A percentile compares a stretch with the other conserved stretches of the same genome.
These are phyloP conservation scores for Phaethon lepturus DNA, from an alignment of 2,113 vertebrate genomes.

Conservation along the genomic window DNA sequence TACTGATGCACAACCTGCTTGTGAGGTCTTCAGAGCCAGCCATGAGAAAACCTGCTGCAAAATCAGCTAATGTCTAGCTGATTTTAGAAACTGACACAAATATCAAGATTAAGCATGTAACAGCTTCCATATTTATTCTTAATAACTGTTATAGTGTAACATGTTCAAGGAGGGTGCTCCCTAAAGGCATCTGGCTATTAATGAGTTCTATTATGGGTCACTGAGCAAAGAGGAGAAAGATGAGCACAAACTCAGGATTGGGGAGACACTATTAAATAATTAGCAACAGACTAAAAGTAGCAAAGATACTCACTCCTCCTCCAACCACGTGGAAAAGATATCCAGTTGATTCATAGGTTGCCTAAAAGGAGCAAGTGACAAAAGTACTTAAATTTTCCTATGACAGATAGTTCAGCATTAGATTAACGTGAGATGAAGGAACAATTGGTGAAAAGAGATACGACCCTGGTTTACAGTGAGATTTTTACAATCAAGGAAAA, in stretches of 20 bases:
- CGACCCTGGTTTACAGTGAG: neutral
- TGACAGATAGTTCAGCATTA: neutral
- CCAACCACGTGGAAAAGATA: neutral
- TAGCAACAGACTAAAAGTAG: neutral
- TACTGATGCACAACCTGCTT: neutral
- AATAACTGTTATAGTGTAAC: neutral
- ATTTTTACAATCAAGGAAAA: neutral
- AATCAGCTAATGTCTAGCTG: neutral
- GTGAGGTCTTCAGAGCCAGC: neutral
- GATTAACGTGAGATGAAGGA: neutral
- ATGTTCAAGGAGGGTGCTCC: neutral
- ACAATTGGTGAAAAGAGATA: neutral
- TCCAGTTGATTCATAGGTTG: neutral
- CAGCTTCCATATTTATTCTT: neutral
- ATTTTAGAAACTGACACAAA: slow-evolving; percentile 1
- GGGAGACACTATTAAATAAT: neutral
- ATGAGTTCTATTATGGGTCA: neutral
- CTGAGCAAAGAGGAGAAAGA: neutral
- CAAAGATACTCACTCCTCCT: neutral
- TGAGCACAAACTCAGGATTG: neutral
- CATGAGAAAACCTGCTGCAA: neutral
- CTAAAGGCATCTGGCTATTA: neutral
- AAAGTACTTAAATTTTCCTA: neutral
- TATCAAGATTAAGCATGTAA: neutral
- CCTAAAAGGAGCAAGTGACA: neutral